These are phyloP conservation scores for Leptopilina drosophilae DNA, from an alignment of 2,888 invertebrate species.

Conservation along the genomic window DNA sequence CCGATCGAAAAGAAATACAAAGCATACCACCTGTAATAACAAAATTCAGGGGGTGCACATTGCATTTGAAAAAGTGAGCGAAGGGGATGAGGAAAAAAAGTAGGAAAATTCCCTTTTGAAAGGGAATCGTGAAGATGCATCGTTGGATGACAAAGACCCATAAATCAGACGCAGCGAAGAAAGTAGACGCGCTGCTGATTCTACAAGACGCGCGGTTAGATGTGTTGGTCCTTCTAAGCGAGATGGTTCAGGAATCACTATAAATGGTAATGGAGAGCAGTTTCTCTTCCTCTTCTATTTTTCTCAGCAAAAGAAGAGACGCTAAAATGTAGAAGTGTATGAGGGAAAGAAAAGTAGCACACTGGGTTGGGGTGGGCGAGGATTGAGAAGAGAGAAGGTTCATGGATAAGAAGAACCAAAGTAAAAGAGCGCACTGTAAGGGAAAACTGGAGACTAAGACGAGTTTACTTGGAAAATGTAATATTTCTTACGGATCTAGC, in stretches of 20 bases:
- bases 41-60: background rate
- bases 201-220: constrained; percentile 56
- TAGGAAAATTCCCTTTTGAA: background rate
- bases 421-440: constrained; percentile 45
- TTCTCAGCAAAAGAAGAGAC: constrained; percentile 45
- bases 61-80: constrained; percentile 2
- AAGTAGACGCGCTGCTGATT: constrained; percentile 58
- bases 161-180: constrained; percentile 61
- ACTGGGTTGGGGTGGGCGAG: constrained; percentile 48
- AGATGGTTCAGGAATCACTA: constrained; percentile 74
- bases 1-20: constrained; percentile 4
- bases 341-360: constrained; percentile 42
- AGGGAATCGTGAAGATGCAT: constrained; percentile 48
- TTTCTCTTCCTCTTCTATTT: constrained; percentile 50
- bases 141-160: constrained; percentile 62
- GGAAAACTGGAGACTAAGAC: constrained; percentile 48
- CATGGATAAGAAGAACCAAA: constrained; percentile 7
- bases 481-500: constrained; percentile 68
- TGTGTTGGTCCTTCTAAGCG: constrained; percentile 56
- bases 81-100: background rate
- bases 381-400: constrained; percentile 40
- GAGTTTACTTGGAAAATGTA: constrained; percentile 70
- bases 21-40: constrained; percentile 15
- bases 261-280: constrained; percentile 75
- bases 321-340: constrained; percentile 39